Base-by-base conservation (phyloP, 2,113 vertebrate species). In the Phrynosoma blainvillii region DNA sequence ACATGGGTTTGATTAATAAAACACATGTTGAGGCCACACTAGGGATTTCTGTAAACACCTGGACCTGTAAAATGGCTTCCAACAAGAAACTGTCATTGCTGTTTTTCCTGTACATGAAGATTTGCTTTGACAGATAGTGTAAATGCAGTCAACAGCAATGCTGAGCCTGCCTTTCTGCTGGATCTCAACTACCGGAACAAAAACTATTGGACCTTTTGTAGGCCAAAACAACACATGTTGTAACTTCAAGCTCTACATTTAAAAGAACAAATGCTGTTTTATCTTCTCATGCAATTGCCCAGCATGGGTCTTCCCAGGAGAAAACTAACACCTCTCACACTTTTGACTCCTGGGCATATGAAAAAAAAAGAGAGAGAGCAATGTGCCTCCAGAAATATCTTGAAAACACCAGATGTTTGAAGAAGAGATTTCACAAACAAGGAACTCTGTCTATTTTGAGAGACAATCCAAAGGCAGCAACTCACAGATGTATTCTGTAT, bases 391-490 rank as follows among this genome's bases (percentile, higher is more conserved):
- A 88, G 82, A 96, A 93, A 87, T 82, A 87, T 74, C 86, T 87
- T 86, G 14, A 92, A 94, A 93, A 93, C 23, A 91, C 84, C 92
- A 95, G 90, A 91, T 94, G 88, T 94, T 95, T 91, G 81, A 93
- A 88, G 0, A 85, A 77, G 23, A 88, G 89, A 94, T 89, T 56
- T 52, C 5, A 20, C 84, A 91, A 92, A 93, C 73, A 92, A 94
- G 66, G 14, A 90, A 85, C 11, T 21, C 84, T 93, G 0, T 92
- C 88, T 93, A 84, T 82, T 93, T 92, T 89, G 81, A 95, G 87
- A 90, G 32, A 62, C 87, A 91, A 27, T 77, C 73, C 79, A 62
- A 14, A 93, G 79, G 42, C 86, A 93, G n/a, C 25, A 91, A 71
- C 87, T 91, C 89, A 90, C 85, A 84, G 83, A 84, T 93, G 52